phyloP scores from a whole-genome alignment of 2,797 vertebrate species.

The Crocidura indochinensis region DNA sequence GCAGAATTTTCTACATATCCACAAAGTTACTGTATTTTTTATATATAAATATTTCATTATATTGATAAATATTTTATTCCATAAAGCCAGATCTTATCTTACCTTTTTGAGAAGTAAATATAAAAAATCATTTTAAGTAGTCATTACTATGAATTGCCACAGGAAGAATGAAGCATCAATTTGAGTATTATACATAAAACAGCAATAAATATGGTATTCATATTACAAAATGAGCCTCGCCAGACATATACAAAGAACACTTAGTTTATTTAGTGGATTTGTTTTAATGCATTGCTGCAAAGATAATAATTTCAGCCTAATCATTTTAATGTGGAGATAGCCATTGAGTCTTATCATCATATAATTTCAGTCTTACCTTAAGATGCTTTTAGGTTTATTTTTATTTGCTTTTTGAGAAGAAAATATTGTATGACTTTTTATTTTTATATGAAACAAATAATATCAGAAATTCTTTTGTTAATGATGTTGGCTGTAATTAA shows the following conservation, averaged over 20 bases:
- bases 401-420: conserved; percentile 65
- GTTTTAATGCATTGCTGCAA: conserved; percentile 70
- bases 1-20: background rate
- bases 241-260: conserved; percentile 68
- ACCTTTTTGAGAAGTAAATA: conserved; percentile 35
- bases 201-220: conserved; percentile 79
- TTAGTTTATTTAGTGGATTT: conserved; percentile 67
- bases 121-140: conserved; percentile 55
- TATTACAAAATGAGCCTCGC: conserved; percentile 77
- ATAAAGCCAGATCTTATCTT: conserved; percentile 63
- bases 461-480: background rate
- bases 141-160: conserved; percentile 24
- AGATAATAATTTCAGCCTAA: conserved; percentile 71
- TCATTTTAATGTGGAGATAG: conserved; percentile 64
- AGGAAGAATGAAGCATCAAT: conserved; percentile 67
- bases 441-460: conserved; percentile 28
- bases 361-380: conserved; percentile 39
- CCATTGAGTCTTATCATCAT: conserved; percentile 53
- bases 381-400: no score
- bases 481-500: background rate
- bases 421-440: conserved; percentile 8
- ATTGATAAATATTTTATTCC: background rate
- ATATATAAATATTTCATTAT: conserved; percentile 26
- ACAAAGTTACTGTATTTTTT: conserved; percentile 34
- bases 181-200: conserved; percentile 74